A percentile compares a stretch with the other conserved stretches of the same genome.
These are phyloP conservation scores for Tiliacea aurago DNA, from an alignment of 2,888 invertebrate species.

Conservation along the genomic window DNA sequence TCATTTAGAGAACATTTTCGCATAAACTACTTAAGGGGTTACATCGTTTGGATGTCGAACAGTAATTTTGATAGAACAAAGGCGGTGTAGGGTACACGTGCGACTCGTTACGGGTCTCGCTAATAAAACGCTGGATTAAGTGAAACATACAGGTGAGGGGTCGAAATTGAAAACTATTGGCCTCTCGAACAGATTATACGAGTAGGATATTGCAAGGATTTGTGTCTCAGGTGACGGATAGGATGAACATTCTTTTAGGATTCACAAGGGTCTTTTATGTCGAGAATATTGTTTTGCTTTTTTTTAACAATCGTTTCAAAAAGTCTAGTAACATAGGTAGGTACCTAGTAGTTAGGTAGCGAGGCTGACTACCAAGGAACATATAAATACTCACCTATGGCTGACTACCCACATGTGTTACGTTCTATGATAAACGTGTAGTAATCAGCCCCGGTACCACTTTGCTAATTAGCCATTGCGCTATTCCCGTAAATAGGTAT, in stretches of 20 bases:
- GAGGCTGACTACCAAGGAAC: too few relatives aligned
- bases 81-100: conserved; percentile 84
- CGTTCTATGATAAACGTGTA: too few relatives aligned
- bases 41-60: conserved; percentile 58
- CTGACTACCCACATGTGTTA: neutral
- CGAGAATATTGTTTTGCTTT: neutral
- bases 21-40: conserved; percentile 42
- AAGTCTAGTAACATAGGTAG: neutral
- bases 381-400: too few relatives aligned
- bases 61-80: conserved; percentile 87
- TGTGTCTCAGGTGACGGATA: conserved; percentile 72
- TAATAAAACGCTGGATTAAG: conserved; percentile 89
- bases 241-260: conserved; percentile 70
- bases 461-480: neutral
- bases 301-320: neutral
- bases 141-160: conserved; percentile 87
- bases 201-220: conserved; percentile 77
- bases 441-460: neutral
- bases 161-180: conserved; percentile 88
- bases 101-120: conserved; percentile 83
- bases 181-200: conserved; percentile 81
- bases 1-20: conserved; percentile 62
- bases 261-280: conserved; percentile 12
- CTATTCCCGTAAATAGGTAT: neutral
- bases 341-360: neutral